Evolutionary conservation across 2,113 vertebrate genomes (phyloP), one percentile per base, ranked within the genome.

Genomic region (Atlantisia rogersi): DNA sequence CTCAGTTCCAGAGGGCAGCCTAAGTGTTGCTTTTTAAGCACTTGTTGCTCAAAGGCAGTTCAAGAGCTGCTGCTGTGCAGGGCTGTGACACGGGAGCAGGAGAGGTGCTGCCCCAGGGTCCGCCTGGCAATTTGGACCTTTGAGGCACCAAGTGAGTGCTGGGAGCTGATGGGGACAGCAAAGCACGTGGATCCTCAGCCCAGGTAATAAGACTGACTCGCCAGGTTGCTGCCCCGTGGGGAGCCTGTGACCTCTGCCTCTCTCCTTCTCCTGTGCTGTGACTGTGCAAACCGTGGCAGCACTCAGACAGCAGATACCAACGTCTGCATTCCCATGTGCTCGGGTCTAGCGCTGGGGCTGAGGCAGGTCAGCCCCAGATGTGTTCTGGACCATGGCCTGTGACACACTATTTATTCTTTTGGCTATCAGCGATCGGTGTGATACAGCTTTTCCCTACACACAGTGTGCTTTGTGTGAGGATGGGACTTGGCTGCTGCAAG

Each of bases 141-240:
- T 1, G 12, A 26, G 55, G 40, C 40, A 88, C 24, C 28, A 56
- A 93, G n/a, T 12, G 55, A 83, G n/a, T 0, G 0, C 5, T 11
- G 40, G 75, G 68, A 74, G 52, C 56, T 37, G 52, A 18, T 2
- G 22, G 29, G n/a, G 14, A 70, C 52, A 83, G 68, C 76, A 83
- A 75, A 75, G 60, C n/a, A 70, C 37, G 9, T 2, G 10, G 26
- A 55, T 68, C 14, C 59, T 59, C 37, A 58, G 46, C 15, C 50
- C 82, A 52, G 80, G 58, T 55, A 32, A 22, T 5, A 13, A 9
- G 7, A 32, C 0, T 52, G 59, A 52, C 37, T 55, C 7, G 13
- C 37, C 84, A 35, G 19, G 1, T 55, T 3, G 0, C 8, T 90
- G 71, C 55, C 82, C 71, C 13, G 25, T 22, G 16, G 29, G 46